Base-by-base conservation (phyloP, 2,113 vertebrate genomes). In the Malurus cyaneus region DNA sequence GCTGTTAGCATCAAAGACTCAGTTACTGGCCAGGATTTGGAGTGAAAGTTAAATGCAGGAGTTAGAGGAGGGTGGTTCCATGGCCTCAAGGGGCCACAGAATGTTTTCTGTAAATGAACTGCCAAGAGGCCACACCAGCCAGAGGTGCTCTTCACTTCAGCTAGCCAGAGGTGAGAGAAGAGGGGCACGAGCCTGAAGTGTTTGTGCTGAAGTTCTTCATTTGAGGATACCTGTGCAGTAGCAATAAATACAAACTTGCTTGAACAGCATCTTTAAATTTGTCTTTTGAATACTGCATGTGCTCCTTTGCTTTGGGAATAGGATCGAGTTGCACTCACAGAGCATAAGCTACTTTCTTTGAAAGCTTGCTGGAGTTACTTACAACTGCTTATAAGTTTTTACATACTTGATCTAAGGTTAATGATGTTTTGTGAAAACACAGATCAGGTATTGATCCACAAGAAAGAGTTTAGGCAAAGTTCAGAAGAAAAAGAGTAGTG, bases 311-410 rank as follows among this genome's bases (percentile, higher is more conserved):
- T 72, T 89, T 82, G 65, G 66, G 61, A 85, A 72, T 65, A 91
- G 49, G 81, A 92, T 62, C 65, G 12, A 79, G 24, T 82, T 91
- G 87, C 53, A 52, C 39, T 87, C 2, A 6, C 36, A 65, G 5
- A 28, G 62, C 84, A 17, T 31, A 47, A 86, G 23, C 42, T 62
- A 28, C 56, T 79, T 80, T 57, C 28, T 84, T 74, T 88, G 70
- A 85, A 95, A 76, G 31, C 47, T 93, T 82, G 18, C 36, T 88
- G 41, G n/a, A 92, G 23, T 53, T 94, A 29, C 42, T 76, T 36
- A 36, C 69, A 91, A 56, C 62, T 88, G 65, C 41, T 85, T 64
- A 24, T 83, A 57, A 80, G 32, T 53, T 96, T 95, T 93, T 92
- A 64, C n/a, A 20, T 87, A 34, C 0, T 0, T 81, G 39, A 15